phyloP scores from a whole-genome alignment of 1,140 invertebrate genomes.

The Megathymus violae region DNA sequence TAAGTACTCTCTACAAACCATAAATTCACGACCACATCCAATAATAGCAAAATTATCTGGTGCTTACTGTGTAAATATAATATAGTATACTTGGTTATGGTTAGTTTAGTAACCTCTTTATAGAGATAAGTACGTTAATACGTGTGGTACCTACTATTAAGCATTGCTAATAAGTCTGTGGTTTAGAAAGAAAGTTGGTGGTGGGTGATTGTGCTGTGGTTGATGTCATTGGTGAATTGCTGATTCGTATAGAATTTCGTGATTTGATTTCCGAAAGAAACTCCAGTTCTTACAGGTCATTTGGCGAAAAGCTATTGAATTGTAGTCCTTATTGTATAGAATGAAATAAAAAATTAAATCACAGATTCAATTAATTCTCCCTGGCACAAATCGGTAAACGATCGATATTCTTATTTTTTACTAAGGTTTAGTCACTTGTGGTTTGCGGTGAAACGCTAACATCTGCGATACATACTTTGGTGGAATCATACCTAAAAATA shows the following conservation, averaged over 20 bases:
- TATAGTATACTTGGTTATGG: too few relatives aligned
- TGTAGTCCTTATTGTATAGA: background rate
- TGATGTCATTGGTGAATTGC: background rate
- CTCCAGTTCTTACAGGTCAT: background rate
- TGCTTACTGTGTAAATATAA: too few relatives aligned
- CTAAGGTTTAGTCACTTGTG: constrained; percentile 19
- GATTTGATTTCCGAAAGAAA: background rate
- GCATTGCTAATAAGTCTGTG: background rate
- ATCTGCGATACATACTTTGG: constrained; percentile 59
- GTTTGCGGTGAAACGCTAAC: constrained; percentile 37
- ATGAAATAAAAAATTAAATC: constrained; percentile 4
- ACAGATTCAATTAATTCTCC: background rate
- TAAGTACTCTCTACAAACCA: too few relatives aligned
- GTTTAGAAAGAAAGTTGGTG: background rate
- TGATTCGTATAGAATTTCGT: background rate
- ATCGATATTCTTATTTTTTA: constrained; percentile 18
- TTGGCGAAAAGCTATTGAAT: background rate
- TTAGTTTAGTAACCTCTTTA: too few relatives aligned
- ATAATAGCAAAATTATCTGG: too few relatives aligned
- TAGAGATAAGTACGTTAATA: too few relatives aligned
- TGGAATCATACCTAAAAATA: constrained; percentile 81
- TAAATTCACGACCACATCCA: too few relatives aligned
- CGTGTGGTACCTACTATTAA: too few relatives aligned
- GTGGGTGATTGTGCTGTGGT: background rate
- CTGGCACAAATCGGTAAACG: background rate